A percentile compares a stretch with the other conserved stretches of the same genome.
These are phyloP conservation scores for Pseudomyrmex cubaensis DNA, from an alignment of 1,140 invertebrate species.

Conservation along the genomic window DNA sequence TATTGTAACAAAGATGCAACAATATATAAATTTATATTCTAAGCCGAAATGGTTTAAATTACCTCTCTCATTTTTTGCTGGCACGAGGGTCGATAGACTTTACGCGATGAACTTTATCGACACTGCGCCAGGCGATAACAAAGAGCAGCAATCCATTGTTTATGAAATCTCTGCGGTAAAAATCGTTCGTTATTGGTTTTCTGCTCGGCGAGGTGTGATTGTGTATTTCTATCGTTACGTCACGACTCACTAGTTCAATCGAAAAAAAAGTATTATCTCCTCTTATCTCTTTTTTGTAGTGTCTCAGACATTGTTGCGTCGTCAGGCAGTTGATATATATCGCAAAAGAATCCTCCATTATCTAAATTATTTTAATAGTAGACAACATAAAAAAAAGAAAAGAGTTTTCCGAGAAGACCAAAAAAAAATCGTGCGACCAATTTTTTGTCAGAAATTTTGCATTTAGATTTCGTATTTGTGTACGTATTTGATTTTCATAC, in stretches of 20 bases:
- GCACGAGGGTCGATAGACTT: neutral
- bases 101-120: slow-evolving; percentile 26
- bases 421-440: no score
- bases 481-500: no score
- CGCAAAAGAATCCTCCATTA: neutral
- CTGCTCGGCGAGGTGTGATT: neutral
- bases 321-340: neutral
- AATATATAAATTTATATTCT: no score
- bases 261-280: neutral
- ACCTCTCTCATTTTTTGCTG: neutral
- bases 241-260: neutral
- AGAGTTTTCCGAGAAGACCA: no score
- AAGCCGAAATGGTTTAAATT: neutral
- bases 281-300: no score
- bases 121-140: slow-evolving; percentile 8
- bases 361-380: neutral
- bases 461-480: no score
- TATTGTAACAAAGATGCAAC: neutral
- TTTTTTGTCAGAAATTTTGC: no score
- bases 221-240: neutral
- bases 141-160: slow-evolving; percentile 36
- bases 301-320: neutral
- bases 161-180: slow-evolving; percentile 19
- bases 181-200: slow-evolving; percentile 50
- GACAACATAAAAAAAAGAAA: no score